Conservation (phyloP, 2,888 invertebrate genomes). For the Campoplex nolae region DNA sequence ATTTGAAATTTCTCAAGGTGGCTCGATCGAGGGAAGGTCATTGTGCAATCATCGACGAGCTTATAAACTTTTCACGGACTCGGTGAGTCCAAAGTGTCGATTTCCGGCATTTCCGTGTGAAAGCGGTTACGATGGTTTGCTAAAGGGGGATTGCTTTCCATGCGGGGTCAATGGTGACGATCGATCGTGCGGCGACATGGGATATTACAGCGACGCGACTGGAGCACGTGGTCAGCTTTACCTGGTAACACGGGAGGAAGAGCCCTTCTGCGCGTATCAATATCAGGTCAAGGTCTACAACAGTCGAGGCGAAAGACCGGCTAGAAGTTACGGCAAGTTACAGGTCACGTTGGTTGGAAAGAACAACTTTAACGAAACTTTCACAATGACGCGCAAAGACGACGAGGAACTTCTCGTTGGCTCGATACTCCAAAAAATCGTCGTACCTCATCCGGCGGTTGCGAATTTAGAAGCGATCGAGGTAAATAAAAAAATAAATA, state of each 20-base stretch:
- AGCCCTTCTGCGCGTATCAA: slow-evolving; percentile 97
- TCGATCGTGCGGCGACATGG: slow-evolving; percentile 94
- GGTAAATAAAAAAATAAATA: slow-evolving; percentile 73
- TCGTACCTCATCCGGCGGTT: slow-evolving; percentile 95
- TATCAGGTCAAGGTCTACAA: slow-evolving; percentile 94
- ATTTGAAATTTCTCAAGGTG: slow-evolving; percentile 85
- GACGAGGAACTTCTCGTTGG: slow-evolving; percentile 91
- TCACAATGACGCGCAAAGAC: slow-evolving; percentile 94
- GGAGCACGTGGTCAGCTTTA: slow-evolving; percentile 94
- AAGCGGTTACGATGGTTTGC: slow-evolving; percentile 91
- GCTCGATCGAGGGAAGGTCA: slow-evolving; percentile 93
- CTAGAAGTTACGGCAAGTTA: slow-evolving; percentile 91
- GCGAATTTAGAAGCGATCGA: slow-evolving; percentile 86
- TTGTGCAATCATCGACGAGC: slow-evolving; percentile 97
- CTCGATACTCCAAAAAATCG: slow-evolving; percentile 91
- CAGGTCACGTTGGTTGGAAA: slow-evolving; percentile 93
- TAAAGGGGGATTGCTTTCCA: slow-evolving; percentile 91
- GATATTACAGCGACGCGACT: slow-evolving; percentile 95
- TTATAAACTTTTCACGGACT: slow-evolving; percentile 97
- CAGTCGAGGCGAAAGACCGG: slow-evolving; percentile 88
- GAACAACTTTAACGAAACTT: slow-evolving; percentile 94
- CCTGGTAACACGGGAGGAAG: slow-evolving; percentile 94
- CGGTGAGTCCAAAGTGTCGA: slow-evolving; percentile 95
- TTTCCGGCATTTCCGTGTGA: slow-evolving; percentile 96
- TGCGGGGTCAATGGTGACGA: slow-evolving; percentile 86